A percentile compares a stretch with the other conserved stretches of the same genome.
These are phyloP conservation scores for Germaria angustata DNA, from an alignment of 2,888 invertebrate species.

Conservation along the genomic window DNA sequence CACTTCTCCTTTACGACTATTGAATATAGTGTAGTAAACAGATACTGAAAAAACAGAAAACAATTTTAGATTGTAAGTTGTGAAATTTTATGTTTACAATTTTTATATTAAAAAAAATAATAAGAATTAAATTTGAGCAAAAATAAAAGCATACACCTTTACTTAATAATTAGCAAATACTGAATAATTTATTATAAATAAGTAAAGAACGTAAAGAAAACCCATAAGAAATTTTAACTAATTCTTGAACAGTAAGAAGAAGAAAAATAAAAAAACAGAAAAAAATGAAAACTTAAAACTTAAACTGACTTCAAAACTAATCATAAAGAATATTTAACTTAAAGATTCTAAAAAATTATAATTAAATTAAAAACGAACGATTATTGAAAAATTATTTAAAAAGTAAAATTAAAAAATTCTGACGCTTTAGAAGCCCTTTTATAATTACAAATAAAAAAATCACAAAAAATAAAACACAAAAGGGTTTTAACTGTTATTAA, in stretches of 20 bases:
- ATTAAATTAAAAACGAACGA: constrained; percentile 40
- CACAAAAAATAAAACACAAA: constrained; percentile 34
- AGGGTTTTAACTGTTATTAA: constrained; percentile 66
- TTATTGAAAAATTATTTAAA: constrained; percentile 58
- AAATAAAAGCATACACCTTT: constrained; percentile 46
- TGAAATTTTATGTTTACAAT: constrained; percentile 54
- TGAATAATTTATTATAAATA: constrained; percentile 52
- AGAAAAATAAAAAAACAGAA: constrained; percentile 25
- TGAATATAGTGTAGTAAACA: constrained; percentile 41
- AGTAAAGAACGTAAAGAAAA: constrained; percentile 18
- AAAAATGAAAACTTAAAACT: constrained; percentile 42
- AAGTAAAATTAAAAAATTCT: constrained; percentile 56
- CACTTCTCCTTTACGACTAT: background rate
- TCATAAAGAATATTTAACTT: constrained; percentile 36
- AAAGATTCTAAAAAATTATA: constrained; percentile 53
- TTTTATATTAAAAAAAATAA: constrained; percentile 55
- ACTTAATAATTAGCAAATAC: constrained; percentile 60
- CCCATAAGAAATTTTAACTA: constrained; percentile 54
- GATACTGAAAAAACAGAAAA: background rate
- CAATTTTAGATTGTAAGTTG: constrained; percentile 51
- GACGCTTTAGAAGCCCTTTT: constrained; percentile 68
- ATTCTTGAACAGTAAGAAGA: constrained; percentile 27
- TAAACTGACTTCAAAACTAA: constrained; percentile 34
- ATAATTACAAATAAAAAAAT: constrained; percentile 51
- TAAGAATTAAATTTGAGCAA: constrained; percentile 35